Base-by-base conservation (phyloP, 2,797 vertebrate genomes). In the Podarcis siculus region DNA sequence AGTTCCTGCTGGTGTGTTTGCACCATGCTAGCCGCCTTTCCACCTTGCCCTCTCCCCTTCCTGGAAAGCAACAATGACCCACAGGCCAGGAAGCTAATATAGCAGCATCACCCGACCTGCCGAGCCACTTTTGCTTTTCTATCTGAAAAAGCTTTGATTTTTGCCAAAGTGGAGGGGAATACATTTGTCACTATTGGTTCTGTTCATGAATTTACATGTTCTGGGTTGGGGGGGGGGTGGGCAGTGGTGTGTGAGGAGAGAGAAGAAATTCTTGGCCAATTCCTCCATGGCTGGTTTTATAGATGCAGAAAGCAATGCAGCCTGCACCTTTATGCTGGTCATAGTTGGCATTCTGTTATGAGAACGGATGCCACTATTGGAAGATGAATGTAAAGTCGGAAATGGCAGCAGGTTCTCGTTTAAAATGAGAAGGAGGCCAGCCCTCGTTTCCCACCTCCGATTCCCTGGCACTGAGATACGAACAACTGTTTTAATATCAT, bases 401-500 rank as follows among this genome's bases (percentile, higher is more conserved):
- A 75, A 78, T 83, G 4, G 2, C 83, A 83, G 73, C 82, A 86
- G 64, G 3, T 1, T 86, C 37, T 91, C 80, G 21, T 86, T 86
- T 37, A 85, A 61, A 35, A 61, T 79, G 69, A 9, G 37, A 79
- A 8, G 27, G 61, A 67, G 27, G 12, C 27, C 39, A 39, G 35
- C 19, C 58, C 25, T 23, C 79, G 15, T 72, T 84, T 89, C 49
- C 66, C 37, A 8, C 19, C 27, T 76, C 39, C 4, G 25, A 4
- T 64, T 79, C 37, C 19, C 30, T 66, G 39, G 30, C 64, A 55
- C 32, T 37, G 42, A 81, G 61, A 71, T 35, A 83, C 19, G 58
- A 55, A 23, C 87, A 71, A 90, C 58, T 93, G 67, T 78, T 82
- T 94, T 91, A 86, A 89, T 79, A 39, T 69, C 86, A 90, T 67